A percentile compares a stretch with the other conserved stretches of the same genome.
Conservation (phyloP, 2,888 invertebrate genomes). For the Athalia rosae region DNA sequence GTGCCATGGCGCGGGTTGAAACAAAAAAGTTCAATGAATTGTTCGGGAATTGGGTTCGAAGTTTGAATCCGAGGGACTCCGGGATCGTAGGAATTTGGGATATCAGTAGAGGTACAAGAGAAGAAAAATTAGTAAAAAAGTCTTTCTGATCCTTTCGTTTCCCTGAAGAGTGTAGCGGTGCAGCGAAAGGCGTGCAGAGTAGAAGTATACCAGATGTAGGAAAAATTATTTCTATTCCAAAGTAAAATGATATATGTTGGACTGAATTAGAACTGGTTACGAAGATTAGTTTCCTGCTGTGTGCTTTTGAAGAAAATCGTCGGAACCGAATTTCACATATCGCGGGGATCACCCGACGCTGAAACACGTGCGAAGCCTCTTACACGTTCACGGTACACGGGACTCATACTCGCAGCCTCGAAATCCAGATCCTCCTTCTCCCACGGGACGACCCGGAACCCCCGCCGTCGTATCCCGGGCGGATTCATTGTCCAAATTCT, state of each 20-base stretch:
- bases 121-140: neutral
- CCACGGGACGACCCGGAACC: conserved; percentile 30
- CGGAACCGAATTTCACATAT: conserved; percentile 37
- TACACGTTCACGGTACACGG: neutral
- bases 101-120: neutral
- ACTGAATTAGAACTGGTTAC: conserved; percentile 46
- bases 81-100: neutral
- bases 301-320: conserved; percentile 33
- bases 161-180: neutral
- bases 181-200: neutral
- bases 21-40: neutral
- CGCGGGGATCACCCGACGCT: neutral
- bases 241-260: conserved; percentile 45
- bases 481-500: conserved; percentile 42
- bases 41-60: neutral
- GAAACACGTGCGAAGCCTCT: conserved; percentile 45
- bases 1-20: neutral
- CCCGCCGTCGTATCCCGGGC: conserved; percentile 35
- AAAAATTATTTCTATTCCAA: conserved; percentile 33
- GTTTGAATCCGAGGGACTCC: neutral
- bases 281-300: conserved; percentile 46
- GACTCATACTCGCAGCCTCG: conserved; percentile 2
- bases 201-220: conserved; percentile 23
- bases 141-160: neutral
- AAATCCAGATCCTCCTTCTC: conserved; percentile 34